Percentiles rank a stretch among this genome's conserved stretches.
These are phyloP conservation scores for Magallana nippona DNA, from an alignment of 2,888 invertebrate genomes.

Conservation along the genomic window DNA sequence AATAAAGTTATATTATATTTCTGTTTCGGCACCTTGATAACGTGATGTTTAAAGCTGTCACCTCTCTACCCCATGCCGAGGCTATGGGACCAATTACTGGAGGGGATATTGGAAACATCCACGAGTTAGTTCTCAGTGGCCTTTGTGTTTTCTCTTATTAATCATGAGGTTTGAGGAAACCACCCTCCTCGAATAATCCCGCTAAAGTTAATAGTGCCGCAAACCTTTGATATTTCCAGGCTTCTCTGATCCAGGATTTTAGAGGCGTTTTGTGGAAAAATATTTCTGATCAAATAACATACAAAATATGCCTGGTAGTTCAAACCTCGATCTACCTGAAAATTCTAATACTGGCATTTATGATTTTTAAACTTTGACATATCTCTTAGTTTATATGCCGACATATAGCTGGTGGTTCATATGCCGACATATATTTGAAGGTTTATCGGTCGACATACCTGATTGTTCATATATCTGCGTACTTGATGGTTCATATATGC, in stretches of 20 bases:
- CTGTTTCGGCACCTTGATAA: slow-evolving; percentile 19
- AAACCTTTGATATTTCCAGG: slow-evolving; percentile 12
- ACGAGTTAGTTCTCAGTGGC: not conserved
- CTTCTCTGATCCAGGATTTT: slow-evolving; percentile 21
- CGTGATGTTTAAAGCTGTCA: slow-evolving; percentile 11
- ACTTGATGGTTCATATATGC: too few relatives aligned
- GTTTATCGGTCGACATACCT: too few relatives aligned
- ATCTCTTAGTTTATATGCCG: too few relatives aligned
- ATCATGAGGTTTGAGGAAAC: slow-evolving; percentile 14
- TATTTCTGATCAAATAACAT: too few relatives aligned
- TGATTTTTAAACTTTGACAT: too few relatives aligned
- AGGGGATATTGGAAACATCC: slow-evolving; percentile 24
- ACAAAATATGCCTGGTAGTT: too few relatives aligned
- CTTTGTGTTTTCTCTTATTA: not conserved
- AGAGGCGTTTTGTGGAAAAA: not conserved
- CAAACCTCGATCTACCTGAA: too few relatives aligned
- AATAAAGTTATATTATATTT: slow-evolving; percentile 24
- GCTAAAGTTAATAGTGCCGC: not conserved
- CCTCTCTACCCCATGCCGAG: slow-evolving; percentile 39
- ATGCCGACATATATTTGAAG: too few relatives aligned
- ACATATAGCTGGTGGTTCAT: too few relatives aligned
- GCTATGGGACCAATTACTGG: slow-evolving; percentile 13
- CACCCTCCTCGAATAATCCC: slow-evolving; percentile 29
- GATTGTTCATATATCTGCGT: too few relatives aligned
- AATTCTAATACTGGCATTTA: too few relatives aligned